Conservation (phyloP, 2,797 vertebrate species). For the Syngnathus acus region DNA sequence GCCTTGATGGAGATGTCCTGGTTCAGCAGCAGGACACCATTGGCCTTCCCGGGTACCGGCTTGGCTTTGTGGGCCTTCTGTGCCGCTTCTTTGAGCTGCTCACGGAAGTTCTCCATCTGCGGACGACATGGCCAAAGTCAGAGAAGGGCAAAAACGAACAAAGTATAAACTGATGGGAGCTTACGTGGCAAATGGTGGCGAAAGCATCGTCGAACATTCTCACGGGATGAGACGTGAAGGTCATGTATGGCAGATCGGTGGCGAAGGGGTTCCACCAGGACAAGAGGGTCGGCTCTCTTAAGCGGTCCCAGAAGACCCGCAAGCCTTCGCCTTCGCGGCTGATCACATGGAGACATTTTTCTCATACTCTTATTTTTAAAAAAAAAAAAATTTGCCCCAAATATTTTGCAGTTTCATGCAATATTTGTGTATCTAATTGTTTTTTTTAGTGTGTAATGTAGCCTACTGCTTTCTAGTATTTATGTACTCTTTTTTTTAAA, state of each 20-base stretch:
- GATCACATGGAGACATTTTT: constrained; percentile 10
- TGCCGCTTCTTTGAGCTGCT: constrained; percentile 61
- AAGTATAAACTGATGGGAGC: constrained; percentile 5
- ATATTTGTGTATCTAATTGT: no score
- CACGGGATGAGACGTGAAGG: constrained; percentile 72
- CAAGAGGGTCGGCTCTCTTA: constrained; percentile 65
- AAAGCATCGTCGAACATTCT: constrained; percentile 55
- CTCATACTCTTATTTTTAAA: no score
- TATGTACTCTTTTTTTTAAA: no score
- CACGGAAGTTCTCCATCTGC: constrained; percentile 72
- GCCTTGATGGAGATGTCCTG: constrained; percentile 71
- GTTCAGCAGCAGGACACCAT: constrained; percentile 64
- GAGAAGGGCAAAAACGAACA: no score
- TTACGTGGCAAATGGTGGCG: constrained; percentile 66
- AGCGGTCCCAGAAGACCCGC: constrained; percentile 69
- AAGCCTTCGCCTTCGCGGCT: constrained; percentile 76
- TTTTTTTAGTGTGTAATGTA: no score
- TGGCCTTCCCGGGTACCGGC: constrained; percentile 61
- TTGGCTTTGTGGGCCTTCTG: constrained; percentile 58
- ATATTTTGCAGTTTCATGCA: no score
- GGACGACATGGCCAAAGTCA: constrained; percentile 2
- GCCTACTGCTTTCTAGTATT: no score
- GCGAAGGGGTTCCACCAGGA: constrained; percentile 79
- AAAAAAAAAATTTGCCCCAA: no score
- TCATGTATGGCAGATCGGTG: constrained; percentile 66